Evolutionary conservation across 1,140 invertebrate genomes (phyloP).

Genomic region (Thaumetopoea pityocampa): DNA sequence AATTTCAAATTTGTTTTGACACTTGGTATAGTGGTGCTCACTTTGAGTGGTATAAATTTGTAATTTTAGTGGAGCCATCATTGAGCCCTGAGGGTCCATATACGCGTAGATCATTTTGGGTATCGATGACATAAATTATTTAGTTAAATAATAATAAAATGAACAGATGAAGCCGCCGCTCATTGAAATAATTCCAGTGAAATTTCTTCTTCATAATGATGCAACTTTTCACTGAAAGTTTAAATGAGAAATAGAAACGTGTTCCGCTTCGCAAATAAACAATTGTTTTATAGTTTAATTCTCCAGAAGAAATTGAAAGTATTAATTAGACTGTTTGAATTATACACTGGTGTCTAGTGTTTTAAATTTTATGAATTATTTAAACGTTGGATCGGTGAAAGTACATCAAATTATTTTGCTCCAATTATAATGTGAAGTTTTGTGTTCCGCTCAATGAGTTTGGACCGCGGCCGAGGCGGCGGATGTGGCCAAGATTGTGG

Average conservation of each 20-base stretch:
- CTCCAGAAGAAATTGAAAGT: slow-evolving; percentile 37
- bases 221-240: not conserved
- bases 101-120: too few species aligned
- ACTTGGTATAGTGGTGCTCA: too few species aligned
- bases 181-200: too few species aligned
- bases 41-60: too few species aligned
- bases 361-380: slow-evolving; percentile 45
- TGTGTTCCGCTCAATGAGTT: slow-evolving; percentile 33
- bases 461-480: slow-evolving; percentile 17
- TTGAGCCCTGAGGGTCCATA: too few species aligned
- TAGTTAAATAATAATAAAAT: too few species aligned
- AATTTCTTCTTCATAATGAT: too few species aligned
- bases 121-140: too few species aligned
- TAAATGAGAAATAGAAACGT: too few species aligned
- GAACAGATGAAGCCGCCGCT: too few species aligned
- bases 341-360: slow-evolving; percentile 21
- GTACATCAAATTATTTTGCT: slow-evolving; percentile 55
- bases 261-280: slow-evolving; percentile 8
- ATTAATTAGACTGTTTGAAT: slow-evolving; percentile 28
- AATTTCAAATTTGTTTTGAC: too few species aligned
- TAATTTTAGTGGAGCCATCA: too few species aligned
- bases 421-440: slow-evolving; percentile 47
- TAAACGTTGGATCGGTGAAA: slow-evolving; percentile 46
- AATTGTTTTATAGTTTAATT: slow-evolving; percentile 23
- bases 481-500: not conserved